Conservation (phyloP, 2,888 invertebrate genomes). For the Cryptus armator region DNA sequence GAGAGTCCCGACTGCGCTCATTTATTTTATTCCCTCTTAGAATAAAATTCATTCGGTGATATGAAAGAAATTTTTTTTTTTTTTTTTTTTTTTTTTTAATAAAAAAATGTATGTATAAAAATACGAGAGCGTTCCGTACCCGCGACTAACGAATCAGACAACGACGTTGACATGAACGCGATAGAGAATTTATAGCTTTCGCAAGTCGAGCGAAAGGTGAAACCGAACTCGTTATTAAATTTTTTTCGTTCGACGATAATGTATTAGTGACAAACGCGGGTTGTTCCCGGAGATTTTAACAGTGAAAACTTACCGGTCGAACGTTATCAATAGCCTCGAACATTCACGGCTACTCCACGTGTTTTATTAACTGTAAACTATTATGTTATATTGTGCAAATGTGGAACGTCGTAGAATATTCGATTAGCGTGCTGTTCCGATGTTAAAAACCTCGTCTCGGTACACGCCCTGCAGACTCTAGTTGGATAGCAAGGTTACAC, state of each 20-base stretch:
- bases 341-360: conserved; percentile 19
- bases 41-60: conserved; percentile 49
- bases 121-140: too few relatives aligned
- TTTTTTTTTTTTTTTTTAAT: too few relatives aligned
- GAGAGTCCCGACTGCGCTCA: conserved; percentile 63
- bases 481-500: conserved; percentile 55
- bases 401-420: conserved; percentile 44
- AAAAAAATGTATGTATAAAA: too few relatives aligned
- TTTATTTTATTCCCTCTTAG: conserved; percentile 61
- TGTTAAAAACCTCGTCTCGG: conserved; percentile 34
- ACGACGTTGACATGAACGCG: too few relatives aligned
- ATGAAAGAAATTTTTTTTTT: neutral
- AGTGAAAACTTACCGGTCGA: neutral
- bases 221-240: too few relatives aligned
- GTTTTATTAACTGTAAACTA: conserved; percentile 16
- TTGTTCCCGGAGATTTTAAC: neutral
- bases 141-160: too few relatives aligned
- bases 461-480: conserved; percentile 7
- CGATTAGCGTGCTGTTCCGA: conserved; percentile 35
- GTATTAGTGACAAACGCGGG: too few relatives aligned
- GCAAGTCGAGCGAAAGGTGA: neutral
- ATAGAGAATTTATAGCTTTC: too few relatives aligned
- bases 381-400: conserved; percentile 26
- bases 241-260: too few relatives aligned
- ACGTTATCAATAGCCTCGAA: neutral